phyloP scores from a whole-genome alignment of 2,888 invertebrate genomes.

The Drepana falcataria region DNA sequence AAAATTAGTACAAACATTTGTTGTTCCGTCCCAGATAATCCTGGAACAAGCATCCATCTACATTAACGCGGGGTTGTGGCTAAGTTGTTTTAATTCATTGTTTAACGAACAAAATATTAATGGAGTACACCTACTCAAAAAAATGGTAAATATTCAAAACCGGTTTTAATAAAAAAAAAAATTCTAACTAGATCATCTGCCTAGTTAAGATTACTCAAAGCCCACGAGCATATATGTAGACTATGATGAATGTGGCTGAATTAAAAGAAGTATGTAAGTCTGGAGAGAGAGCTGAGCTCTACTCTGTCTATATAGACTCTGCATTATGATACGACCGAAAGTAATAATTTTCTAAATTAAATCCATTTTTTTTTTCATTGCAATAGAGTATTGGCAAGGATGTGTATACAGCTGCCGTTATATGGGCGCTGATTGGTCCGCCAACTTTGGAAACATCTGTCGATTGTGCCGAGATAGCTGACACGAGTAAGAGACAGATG shows the following conservation, averaged over 20 bases:
- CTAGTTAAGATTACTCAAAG: too few species aligned
- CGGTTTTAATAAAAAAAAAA: too few species aligned
- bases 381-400: not conserved
- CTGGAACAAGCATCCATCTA: not conserved
- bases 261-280: too few species aligned
- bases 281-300: too few species aligned
- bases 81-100: not conserved
- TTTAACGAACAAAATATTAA: not conserved
- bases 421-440: conserved; percentile 17
- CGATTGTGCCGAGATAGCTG: conserved; percentile 20
- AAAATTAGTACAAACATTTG: not conserved
- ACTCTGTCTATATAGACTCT: too few species aligned
- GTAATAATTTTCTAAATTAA: not conserved
- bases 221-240: too few species aligned
- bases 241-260: too few species aligned
- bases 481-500: conserved; percentile 15
- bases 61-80: not conserved
- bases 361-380: not conserved
- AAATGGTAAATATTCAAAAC: too few species aligned
- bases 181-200: too few species aligned
- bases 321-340: too few species aligned
- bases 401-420: conserved; percentile 17
- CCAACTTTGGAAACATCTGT: conserved; percentile 22
- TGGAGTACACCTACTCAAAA: not conserved
- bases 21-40: not conserved